These are phyloP conservation scores for Apamea crenata DNA, from an alignment of 2,888 invertebrate genomes.

Conservation along the genomic window DNA sequence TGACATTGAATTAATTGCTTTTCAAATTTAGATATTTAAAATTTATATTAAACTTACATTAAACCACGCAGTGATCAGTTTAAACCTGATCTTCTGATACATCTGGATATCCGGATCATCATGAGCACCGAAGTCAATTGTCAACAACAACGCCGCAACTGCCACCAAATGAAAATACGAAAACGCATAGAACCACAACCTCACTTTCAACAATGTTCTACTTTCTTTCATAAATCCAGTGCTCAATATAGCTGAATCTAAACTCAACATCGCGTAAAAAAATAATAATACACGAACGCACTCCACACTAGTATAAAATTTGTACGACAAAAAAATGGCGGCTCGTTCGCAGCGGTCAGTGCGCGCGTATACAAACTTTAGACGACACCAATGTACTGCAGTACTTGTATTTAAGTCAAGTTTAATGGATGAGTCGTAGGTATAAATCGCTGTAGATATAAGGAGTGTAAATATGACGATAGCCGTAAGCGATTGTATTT, in stretches of 20 bases:
- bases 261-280: constrained; percentile 66
- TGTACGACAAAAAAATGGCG: constrained; percentile 14
- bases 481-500: constrained; percentile 21
- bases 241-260: constrained; percentile 63
- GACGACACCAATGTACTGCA: constrained; percentile 60
- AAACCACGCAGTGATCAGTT: constrained; percentile 85
- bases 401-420: constrained; percentile 58
- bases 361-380: constrained; percentile 58
- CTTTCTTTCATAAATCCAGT: constrained; percentile 71
- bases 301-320: constrained; percentile 4
- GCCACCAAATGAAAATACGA: constrained; percentile 73
- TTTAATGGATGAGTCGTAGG: constrained; percentile 60
- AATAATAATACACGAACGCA: neutral
- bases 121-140: constrained; percentile 78
- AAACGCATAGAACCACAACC: constrained; percentile 76
- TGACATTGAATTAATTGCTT: neutral
- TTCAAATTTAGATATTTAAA: neutral
- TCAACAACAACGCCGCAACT: constrained; percentile 73
- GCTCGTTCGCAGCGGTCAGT: constrained; percentile 26
- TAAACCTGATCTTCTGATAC: constrained; percentile 80
- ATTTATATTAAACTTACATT: constrained; percentile 77
- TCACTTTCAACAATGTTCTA: constrained; percentile 75
- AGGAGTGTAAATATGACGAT: constrained; percentile 47
- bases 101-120: constrained; percentile 76
- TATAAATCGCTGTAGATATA: constrained; percentile 61